Evolutionary conservation across 1,140 invertebrate genomes (phyloP).

Genomic region (Drosophila sproati): DNA sequence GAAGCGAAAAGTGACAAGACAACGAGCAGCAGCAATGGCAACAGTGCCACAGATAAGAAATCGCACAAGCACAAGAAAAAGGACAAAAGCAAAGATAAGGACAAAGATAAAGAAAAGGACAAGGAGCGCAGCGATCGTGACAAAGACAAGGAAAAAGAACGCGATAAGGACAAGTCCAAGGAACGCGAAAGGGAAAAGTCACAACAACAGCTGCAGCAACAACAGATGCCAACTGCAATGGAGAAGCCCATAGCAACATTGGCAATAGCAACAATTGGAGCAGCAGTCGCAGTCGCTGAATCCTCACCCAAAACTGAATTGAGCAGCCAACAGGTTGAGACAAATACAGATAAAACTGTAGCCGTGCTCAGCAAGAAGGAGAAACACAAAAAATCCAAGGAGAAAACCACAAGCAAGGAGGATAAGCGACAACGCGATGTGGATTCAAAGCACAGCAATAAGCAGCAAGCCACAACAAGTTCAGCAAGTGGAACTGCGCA

Average conservation of each 20-base stretch:
- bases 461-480: conserved; percentile 23
- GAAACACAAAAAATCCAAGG: conserved; percentile 74
- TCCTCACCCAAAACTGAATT: conserved; percentile 50
- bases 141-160: conserved; percentile 50
- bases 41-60: conserved; percentile 85
- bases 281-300: conserved; percentile 12
- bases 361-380: conserved; percentile 52
- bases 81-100: conserved; percentile 85
- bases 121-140: conserved; percentile 30
- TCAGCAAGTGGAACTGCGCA: conserved; percentile 18
- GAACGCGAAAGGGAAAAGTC: conserved; percentile 41
- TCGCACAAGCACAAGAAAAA: conserved; percentile 87
- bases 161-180: conserved; percentile 51
- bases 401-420: conserved; percentile 69
- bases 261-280: conserved; percentile 2
- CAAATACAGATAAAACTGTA: conserved; percentile 35
- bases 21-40: conserved; percentile 81
- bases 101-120: conserved; percentile 83
- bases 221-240: neutral
- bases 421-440: conserved; percentile 72
- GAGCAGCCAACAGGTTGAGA: conserved; percentile 14
- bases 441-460: conserved; percentile 48
- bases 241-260: conserved; percentile 5
- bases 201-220: conserved; percentile 23
- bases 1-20: conserved; percentile 50